Evolutionary conservation across 2,113 vertebrate species (phyloP).

Genomic region (Porphyrio hochstetteri): DNA sequence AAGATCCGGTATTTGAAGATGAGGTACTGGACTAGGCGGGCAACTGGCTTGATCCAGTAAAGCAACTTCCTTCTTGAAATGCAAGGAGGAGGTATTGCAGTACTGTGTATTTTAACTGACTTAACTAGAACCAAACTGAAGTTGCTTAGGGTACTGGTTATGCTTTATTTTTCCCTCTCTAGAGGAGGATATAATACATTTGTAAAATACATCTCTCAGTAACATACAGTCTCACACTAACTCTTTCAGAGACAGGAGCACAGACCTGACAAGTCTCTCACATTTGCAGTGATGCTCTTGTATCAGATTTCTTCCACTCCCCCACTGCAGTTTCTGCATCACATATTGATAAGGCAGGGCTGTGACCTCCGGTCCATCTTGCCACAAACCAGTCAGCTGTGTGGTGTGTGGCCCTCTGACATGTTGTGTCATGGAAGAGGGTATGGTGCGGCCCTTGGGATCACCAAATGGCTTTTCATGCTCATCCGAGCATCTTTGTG

Average conservation of each 20-base stretch:
- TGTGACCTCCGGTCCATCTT: neutral
- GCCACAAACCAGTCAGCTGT: neutral
- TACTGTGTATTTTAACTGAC: neutral
- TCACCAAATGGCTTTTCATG: neutral
- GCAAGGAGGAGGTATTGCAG: neutral
- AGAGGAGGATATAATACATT: constrained; percentile 8
- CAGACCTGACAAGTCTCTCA: constrained; percentile 46
- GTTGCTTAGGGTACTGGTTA: neutral
- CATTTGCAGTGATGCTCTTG: neutral
- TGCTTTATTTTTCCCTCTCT: neutral
- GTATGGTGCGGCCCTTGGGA: neutral
- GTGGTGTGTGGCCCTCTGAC: fast-evolving
- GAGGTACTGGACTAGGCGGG: neutral
- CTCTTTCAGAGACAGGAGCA: constrained; percentile 12
- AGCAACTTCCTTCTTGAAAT: neutral
- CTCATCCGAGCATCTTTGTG: neutral
- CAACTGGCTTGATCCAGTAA: neutral
- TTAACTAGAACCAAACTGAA: neutral
- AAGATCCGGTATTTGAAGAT: neutral
- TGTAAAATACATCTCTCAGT: constrained; percentile 41
- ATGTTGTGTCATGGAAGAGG: neutral
- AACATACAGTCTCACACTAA: constrained; percentile 44
- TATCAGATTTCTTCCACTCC: neutral
- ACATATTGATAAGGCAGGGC: neutral
- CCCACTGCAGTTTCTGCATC: neutral